Evolutionary conservation across 2,888 invertebrate species (phyloP).

Genomic region (Ptychoptera albimana): DNA sequence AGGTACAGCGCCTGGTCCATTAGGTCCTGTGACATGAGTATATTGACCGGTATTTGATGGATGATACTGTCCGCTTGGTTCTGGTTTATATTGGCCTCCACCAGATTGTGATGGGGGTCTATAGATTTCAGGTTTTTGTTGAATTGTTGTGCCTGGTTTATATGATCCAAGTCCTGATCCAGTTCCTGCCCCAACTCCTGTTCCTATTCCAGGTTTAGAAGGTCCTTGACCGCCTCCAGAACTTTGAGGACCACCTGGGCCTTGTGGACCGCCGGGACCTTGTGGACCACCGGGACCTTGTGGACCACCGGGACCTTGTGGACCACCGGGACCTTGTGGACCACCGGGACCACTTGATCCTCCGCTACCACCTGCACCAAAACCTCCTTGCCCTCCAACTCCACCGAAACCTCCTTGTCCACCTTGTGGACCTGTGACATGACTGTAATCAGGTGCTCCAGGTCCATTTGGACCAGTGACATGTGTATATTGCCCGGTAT

Average conservation of each 20-base stretch:
- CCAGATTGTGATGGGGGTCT: neutral
- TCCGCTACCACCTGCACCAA: neutral
- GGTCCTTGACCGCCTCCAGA: conserved; percentile 25
- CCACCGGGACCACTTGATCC: conserved; percentile 15
- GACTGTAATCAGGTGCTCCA: conserved; percentile 5
- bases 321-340: conserved; percentile 14
- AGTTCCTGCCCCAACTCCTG: conserved; percentile 20
- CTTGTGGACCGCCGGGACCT: conserved; percentile 36
- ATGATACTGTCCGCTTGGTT: conserved; percentile 5
- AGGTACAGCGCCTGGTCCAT: conserved; percentile 19
- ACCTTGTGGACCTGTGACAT: conserved; percentile 5
- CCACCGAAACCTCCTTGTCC: conserved; percentile 10
- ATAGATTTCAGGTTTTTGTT: no score
- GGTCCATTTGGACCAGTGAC: conserved; percentile 13
- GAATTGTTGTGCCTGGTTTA: neutral
- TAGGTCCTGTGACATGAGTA: conserved; percentile 25
- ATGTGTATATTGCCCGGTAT: conserved; percentile 9
- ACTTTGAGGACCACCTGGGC: conserved; percentile 21
- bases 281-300: conserved; percentile 12
- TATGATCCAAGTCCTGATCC: conserved; percentile 15
- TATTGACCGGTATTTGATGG: conserved; percentile 6
- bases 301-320: conserved; percentile 12
- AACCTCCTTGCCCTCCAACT: conserved; percentile 8
- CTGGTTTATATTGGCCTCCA: conserved; percentile 7
- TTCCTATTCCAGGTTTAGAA: conserved; percentile 22